Base-by-base conservation (phyloP, 2,113 vertebrate species). In the Isichthys henryi region DNA sequence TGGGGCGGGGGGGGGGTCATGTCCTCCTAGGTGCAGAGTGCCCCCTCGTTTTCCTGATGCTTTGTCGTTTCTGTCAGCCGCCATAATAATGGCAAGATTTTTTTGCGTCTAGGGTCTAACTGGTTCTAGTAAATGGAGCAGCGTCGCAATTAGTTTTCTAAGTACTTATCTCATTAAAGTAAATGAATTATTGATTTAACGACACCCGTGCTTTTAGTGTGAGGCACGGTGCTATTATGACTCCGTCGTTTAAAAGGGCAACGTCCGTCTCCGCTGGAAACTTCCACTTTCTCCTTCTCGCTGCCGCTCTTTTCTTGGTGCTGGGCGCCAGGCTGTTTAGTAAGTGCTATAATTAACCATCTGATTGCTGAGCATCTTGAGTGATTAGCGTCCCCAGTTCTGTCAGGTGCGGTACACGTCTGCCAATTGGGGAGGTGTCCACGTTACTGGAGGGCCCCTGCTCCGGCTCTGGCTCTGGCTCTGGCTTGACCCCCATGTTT, bases 161-260 rank as follows among this genome's bases (percentile, higher is more conserved):
- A 98, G 96, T 97, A 97, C 97, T 98, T 98, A 98, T 98, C 97
- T 98, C 97, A 98, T 99, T 99, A 98, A 97, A 98, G 97, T 97
- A 97, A 97, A 98, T 98, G 95, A 98, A 99, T 98, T 98, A 98
- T 99, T 98, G 97, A 98, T 98, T 97, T 96, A 96, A 97, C 94
- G 97, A 97, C 97, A 97, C 96, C 97, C 96, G 93, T 95, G 97
- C 97, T 97, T 97, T 99, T 97, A 97, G 96, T 95, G 96, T 96
- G 95, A 95, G 96, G 95, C 95, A 77, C 92, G 66, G 94, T 94
- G 96, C 97, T 96, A 96, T 96, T 96, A 95, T 93, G 92, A 91
- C 95, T 94, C 94, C 95, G 93, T 91, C 94, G 95, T 95, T 95
- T 95, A 80, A 90, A 2, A 92, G 90, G 91, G 93, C 92, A 91